These are phyloP conservation scores for Chamaedrilus cognettii DNA, from an alignment of 2,888 invertebrate species.

Conservation along the genomic window DNA sequence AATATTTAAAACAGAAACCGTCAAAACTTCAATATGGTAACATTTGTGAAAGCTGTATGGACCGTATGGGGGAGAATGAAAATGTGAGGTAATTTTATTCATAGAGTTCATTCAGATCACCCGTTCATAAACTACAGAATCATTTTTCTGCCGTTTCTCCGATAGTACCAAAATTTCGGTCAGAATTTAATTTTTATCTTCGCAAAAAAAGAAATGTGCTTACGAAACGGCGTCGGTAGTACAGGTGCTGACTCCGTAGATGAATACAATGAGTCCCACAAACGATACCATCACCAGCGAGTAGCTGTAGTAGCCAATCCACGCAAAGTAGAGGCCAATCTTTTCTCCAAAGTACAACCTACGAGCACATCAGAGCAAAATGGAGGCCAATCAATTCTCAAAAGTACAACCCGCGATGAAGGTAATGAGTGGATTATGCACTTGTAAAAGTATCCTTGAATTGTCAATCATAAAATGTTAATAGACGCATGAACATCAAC, in stretches of 20 bases:
- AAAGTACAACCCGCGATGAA: background rate
- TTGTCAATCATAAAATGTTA: background rate
- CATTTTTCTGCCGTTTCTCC: too few relatives aligned
- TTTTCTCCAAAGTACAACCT: slow-evolving; percentile 59
- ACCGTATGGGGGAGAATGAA: too few relatives aligned
- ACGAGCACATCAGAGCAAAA: slow-evolving; percentile 26
- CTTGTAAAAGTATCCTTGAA: background rate
- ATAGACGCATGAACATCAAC: too few relatives aligned
- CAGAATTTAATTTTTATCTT: too few relatives aligned
- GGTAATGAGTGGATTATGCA: background rate
- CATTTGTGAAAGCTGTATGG: too few relatives aligned
- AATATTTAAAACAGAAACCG: too few relatives aligned
- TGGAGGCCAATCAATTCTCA: background rate
- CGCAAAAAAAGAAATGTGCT: slow-evolving; percentile 18
- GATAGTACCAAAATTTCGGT: too few relatives aligned
- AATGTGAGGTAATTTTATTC: too few relatives aligned
- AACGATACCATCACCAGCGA: slow-evolving; percentile 74
- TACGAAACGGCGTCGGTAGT: slow-evolving; percentile 42
- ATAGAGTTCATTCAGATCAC: too few relatives aligned
- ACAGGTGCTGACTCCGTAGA: slow-evolving; percentile 55
- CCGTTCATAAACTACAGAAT: too few relatives aligned
- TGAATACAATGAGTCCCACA: slow-evolving; percentile 53
- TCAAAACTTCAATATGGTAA: too few relatives aligned
- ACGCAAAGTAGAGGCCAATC: slow-evolving; percentile 85
- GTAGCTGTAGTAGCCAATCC: slow-evolving; percentile 93